Evolutionary conservation across 2,888 invertebrate genomes (phyloP), one percentile per base, ranked within the genome.

Genomic region (Achlya flavicornis): DNA sequence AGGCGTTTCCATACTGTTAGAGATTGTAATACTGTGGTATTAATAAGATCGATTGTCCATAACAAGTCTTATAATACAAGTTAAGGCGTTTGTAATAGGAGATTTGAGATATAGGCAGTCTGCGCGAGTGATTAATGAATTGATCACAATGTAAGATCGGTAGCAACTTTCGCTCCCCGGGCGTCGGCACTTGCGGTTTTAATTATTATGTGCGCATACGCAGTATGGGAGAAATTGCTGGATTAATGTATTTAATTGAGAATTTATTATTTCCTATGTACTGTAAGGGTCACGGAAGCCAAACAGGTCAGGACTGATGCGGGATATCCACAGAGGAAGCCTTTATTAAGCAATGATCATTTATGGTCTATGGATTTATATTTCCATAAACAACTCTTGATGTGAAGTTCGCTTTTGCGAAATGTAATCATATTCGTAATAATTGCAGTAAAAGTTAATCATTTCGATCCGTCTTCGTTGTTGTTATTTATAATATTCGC

Each of bases 161-260:
- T 70, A 74, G 71, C 77, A 75, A 81, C 89, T 89, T 89, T 90
- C 89, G 88, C 88, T 82, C 86, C 89, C 83, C 81, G 70, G 87
- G 87, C 85, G 76, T 67, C 63, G 69, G 64, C 66, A 60, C 63
- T 64, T 63, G 68, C 64, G 57, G 73, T 74, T 78, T 78, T 80
- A 81, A 71, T 73, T 68, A 70, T 67, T 71, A 74, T 65, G 70
- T 73, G 65, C 69, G 66, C 74, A 71, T 68, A 67, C 65, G 64
- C 38, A 41, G 19, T 60, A 41, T 19, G 16, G 41, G 41, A 60
- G 41, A 57, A 12, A 57, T 43, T 60, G 16, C 7, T 59, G 16
- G 8, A 59, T 38, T 38, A 58, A 33, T 26, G 26, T 12, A 7
- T 57, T 26, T 32, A 26, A 32, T 57, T 57, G 57, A 57, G 57